Evolutionary conservation across 2,113 vertebrate genomes (phyloP).

Genomic region (Cyprinodon variegatus): DNA sequence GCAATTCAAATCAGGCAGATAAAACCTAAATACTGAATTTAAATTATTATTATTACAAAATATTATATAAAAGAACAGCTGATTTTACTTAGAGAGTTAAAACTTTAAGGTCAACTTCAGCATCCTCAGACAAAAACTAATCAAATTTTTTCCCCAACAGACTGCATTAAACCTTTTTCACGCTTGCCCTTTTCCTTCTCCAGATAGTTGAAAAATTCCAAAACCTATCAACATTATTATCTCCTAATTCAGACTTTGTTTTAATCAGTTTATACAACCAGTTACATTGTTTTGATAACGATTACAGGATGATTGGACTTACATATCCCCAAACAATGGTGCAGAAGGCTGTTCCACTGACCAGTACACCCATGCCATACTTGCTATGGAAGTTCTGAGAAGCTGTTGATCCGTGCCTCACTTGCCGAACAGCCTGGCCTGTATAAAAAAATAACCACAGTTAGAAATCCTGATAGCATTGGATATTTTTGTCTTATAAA

Average conservation of each 20-base stretch:
- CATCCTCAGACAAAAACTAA: background rate
- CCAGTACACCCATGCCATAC: conserved; percentile 68
- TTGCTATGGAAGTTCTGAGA: conserved; percentile 71
- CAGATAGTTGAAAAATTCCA: background rate
- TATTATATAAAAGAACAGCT: background rate
- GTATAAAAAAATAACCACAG: background rate
- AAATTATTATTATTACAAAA: background rate
- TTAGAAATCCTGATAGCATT: too few relatives aligned
- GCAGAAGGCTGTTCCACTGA: conserved; percentile 70
- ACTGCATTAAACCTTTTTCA: background rate
- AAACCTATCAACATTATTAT: background rate
- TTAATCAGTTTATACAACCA: background rate
- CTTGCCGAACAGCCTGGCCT: conserved; percentile 74
- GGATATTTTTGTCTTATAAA: background rate
- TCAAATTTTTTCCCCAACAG: background rate
- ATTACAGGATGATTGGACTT: conserved; percentile 21
- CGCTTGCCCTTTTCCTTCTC: background rate
- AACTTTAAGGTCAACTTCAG: background rate
- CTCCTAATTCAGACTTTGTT: background rate
- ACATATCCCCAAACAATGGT: conserved; percentile 74
- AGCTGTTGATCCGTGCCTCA: conserved; percentile 63
- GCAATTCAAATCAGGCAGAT: background rate
- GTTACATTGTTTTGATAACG: background rate
- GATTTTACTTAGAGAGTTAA: background rate
- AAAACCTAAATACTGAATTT: background rate